Evolutionary conservation across 1,140 invertebrate genomes (phyloP), one percentile per base, ranked within the genome.

Genomic region (Odontomachus brunneus): DNA sequence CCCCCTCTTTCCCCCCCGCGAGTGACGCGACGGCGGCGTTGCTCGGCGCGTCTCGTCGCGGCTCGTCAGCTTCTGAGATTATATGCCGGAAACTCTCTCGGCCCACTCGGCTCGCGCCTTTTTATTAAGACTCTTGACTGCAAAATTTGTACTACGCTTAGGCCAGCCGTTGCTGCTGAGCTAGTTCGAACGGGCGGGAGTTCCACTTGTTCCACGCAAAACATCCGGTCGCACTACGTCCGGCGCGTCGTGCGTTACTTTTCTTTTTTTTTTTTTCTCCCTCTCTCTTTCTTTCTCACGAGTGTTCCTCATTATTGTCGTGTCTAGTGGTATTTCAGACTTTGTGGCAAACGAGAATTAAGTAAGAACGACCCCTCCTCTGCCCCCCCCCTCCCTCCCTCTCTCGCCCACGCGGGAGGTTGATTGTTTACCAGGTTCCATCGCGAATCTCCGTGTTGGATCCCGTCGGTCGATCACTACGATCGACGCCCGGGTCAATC

Each of bases 61-160:
- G 63, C 48, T 9, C 53, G 38, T 73, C 48, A 66, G 14, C 33
- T 60, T 33, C 38, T 62, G 59, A 29, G 2, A 63, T 63, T 81
- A 60, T n/a, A 24, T n/a, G 29, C 72, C 44, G 44, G 44, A 82
- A 74, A 33, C 12, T 62, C 55, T 55, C 60, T 49, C 24, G 26
- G 51, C 57, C 48, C 24, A n/a, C 59, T 62, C 63, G 33, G 24
- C 65, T 72, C 55, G 48, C 22, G 67, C 9, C 17, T 48, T 80
- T 84, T 44, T 80, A 48, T 60, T 78, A 72, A 69, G 67, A 73
- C 57, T n/a, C n/a, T 80, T 84, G 24, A 84, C 55, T 81, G 66
- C 67, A 88, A 89, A 88, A 88, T 89, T 89, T 89, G 88, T 89
- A 89, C 88, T 89, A 89, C 80, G 62, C 84, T 89, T 89, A 89